Evolutionary conservation across 2,888 invertebrate genomes (phyloP), one percentile per base, ranked within the genome.

Genomic region (Acutogordius australiensis): DNA sequence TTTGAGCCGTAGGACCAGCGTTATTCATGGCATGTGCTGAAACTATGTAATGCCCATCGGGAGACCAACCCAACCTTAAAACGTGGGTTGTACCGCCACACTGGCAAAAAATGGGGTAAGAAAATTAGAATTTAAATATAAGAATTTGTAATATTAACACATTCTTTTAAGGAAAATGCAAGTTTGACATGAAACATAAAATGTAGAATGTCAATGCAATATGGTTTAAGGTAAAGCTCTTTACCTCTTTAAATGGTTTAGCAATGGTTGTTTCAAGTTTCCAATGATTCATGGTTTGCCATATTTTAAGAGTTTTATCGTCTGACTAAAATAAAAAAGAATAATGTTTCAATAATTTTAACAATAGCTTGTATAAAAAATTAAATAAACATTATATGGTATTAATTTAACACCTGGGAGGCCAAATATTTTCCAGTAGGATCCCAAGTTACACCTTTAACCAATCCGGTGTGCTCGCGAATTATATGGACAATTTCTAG

Each of bases 1-100:
- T 88, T 72, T 88, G 87, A 1, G 94, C 90, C 0, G 90, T 90
- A 0, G 94, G 91, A 0, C 90, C 91, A 8, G 85, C 84, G 60
- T 90, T 88, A 71, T 97, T 99, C 84, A 90, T 91, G 0, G 94
- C 90, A 74, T 94, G 90, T 1, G 97, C 91, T 0, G 91, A 88
- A 26, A 97, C 81, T 62, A 97, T 76, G 72, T 87, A 88, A 70
- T 87, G 85, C 23, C 77, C 97, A 73, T 99, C 97, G 0, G 97
- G 91, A 1, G 91, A 90, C 97, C 97, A 97, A 57, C 84, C 83
- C 30, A 88, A 75, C 0, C 94, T 77, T 8, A 91, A 74, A 13
- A 88, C 84, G 70, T 88, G 87, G 0, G 91, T 91, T 1, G 88
- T 90, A 8, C 81, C 83, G 67, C 77, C 74, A 68, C 75, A 75